phyloP scores from a whole-genome alignment of 2,797 vertebrate species.

The Fratercula arctica region DNA sequence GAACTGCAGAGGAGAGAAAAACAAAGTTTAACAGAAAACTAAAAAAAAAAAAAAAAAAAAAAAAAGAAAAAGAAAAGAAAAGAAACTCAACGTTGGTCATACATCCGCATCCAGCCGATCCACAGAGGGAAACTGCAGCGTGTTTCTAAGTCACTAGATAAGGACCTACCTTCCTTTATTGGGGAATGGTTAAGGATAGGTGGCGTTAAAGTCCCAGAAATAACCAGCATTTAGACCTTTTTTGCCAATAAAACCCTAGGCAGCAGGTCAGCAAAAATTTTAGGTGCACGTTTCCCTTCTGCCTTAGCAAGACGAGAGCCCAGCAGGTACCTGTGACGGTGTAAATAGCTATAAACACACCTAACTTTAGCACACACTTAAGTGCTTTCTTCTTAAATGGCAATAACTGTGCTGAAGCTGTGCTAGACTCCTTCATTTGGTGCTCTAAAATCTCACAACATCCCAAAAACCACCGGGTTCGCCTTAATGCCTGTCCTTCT shows the following conservation, averaged over 20 bases:
- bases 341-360: neutral
- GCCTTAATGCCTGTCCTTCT: neutral
- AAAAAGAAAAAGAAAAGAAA: constrained; percentile 1
- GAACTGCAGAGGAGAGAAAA: constrained; percentile 69
- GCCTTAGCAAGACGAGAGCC: neutral
- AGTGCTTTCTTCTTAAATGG: neutral
- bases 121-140: neutral
- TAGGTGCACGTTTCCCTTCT: neutral
- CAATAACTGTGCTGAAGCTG: rapidly evolving
- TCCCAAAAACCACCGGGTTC: rapidly evolving
- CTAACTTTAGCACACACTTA: neutral
- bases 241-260: neutral
- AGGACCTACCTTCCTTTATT: neutral
- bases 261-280: neutral
- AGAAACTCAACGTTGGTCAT: constrained; percentile 51
- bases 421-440: neutral
- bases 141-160: neutral
- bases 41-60: constrained; percentile 39
- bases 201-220: neutral
- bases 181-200: neutral
- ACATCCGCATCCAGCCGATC: constrained; percentile 26
- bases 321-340: rapidly evolving
- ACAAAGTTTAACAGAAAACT: constrained; percentile 59
- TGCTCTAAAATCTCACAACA: neutral
- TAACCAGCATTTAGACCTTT: neutral